Percentiles rank a stretch among this genome's conserved stretches.
Conservation (phyloP, 2,888 invertebrate genomes). For the Palloptera scutellata region DNA sequence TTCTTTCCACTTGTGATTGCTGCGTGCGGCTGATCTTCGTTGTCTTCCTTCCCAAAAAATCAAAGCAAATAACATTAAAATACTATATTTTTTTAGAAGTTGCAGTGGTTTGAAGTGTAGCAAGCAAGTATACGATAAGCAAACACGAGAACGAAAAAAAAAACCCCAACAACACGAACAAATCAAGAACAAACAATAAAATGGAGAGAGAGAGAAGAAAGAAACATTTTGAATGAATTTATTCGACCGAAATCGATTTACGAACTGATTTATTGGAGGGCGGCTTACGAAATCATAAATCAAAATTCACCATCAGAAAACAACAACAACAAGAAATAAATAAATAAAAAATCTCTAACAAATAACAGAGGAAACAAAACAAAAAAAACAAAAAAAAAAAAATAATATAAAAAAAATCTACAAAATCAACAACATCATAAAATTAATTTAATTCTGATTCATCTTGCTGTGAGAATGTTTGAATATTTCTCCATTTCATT, state of each 20-base stretch:
- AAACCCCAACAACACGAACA: neutral
- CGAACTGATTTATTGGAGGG: slow-evolving; percentile 46
- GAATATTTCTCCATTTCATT: too few species aligned
- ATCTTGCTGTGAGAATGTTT: neutral
- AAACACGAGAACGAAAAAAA: neutral
- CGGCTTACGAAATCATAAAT: slow-evolving; percentile 44
- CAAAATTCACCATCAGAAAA: slow-evolving; percentile 40
- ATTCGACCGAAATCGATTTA: slow-evolving; percentile 43
- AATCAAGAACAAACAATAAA: slow-evolving; percentile 8
- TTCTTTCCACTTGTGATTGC: too few species aligned
- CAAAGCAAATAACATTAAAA: neutral
- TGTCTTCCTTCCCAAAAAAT: neutral
- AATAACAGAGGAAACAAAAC: neutral
- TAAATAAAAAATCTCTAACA: neutral
- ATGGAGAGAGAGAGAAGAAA: slow-evolving; percentile 2
- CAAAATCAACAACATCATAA: slow-evolving; percentile 12
- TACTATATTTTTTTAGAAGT: too few species aligned
- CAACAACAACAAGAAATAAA: neutral
- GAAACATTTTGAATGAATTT: slow-evolving; percentile 27
- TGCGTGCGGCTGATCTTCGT: too few species aligned
- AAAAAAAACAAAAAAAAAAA: neutral
- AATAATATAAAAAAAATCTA: neutral
- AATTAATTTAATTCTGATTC: slow-evolving; percentile 17
- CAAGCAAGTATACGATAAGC: neutral
- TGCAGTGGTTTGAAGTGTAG: neutral